Conservation (phyloP, 2,797 vertebrate species). For the Tiaroga cobitis region DNA sequence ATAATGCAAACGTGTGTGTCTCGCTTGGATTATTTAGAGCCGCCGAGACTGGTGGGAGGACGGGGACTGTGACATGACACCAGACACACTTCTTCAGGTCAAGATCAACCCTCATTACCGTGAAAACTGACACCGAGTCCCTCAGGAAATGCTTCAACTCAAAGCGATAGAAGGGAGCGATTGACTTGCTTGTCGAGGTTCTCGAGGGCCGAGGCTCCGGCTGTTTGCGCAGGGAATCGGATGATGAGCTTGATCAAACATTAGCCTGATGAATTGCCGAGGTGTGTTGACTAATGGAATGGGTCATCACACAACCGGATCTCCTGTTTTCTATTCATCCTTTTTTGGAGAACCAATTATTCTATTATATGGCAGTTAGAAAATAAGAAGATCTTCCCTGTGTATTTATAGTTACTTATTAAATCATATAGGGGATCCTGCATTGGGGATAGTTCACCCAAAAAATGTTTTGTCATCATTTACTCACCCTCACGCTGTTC, state of each 20-base stretch:
- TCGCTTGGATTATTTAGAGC: slow-evolving; percentile 66
- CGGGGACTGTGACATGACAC: slow-evolving; percentile 71
- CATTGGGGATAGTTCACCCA: background rate
- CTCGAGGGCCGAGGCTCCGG: slow-evolving; percentile 65
- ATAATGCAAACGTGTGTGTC: slow-evolving; percentile 48
- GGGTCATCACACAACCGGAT: background rate
- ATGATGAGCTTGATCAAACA: slow-evolving; percentile 45
- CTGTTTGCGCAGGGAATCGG: slow-evolving; percentile 48
- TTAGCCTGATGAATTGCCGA: slow-evolving; percentile 10
- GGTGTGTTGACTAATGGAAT: slow-evolving; percentile 42
- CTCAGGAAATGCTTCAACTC: slow-evolving; percentile 72
- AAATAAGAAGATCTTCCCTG: background rate
- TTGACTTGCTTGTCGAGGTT: slow-evolving; percentile 74
- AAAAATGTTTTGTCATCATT: background rate
- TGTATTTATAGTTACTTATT: background rate
- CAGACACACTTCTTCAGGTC: slow-evolving; percentile 74
- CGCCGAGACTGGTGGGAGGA: slow-evolving; percentile 66
- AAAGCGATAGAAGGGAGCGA: slow-evolving; percentile 78
- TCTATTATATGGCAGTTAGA: background rate
- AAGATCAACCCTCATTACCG: slow-evolving; percentile 79
- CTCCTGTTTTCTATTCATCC: background rate
- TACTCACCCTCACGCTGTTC: background rate
- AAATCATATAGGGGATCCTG: background rate
- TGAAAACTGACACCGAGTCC: slow-evolving; percentile 74
- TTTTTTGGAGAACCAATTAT: background rate